Evolutionary conservation across 2,113 vertebrate genomes (phyloP), one percentile per base, ranked within the genome.

Genomic region (Semnornis frantzii): DNA sequence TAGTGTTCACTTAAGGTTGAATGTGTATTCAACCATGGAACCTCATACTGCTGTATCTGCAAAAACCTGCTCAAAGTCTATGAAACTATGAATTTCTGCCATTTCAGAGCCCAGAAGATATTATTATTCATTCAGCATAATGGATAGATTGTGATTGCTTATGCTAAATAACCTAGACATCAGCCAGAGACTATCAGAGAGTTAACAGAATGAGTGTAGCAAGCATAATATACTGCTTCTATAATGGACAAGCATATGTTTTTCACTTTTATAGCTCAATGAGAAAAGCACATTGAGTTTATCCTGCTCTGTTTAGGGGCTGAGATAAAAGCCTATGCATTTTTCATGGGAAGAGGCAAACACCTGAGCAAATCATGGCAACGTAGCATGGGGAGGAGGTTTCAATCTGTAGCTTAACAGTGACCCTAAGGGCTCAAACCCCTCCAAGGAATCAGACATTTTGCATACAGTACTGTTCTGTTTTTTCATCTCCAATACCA

Each of bases 91-190:
- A 92, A 85, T 87, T 94, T 71, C 68, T 96, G 84, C 42, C 71
- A 77, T 86, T 96, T 73, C 28, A 23, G 85, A 87, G 55, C 64
- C 78, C 71, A 80, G 46, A 82, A 89, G 31, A 63, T 79, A 84
- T 72, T 95, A 86, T 84, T 95, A 86, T 84, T 94, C 66, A 72
- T 84, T 95, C 93, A 89, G 42, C 57, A 24, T 64, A 94, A 92
- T 82, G 78, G 63, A 66, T 63, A 79, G 46, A 82, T 66, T 93
- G 91, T 92, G 91, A 76, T 87, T 93, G 48, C 79, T 87, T 92
- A 80, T 85, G 89, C 91, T 80, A 92, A 96, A 89, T 92, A 95
- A 91, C 48, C 37, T 77, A 82, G 82, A 58, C 86, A 80, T 59
- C 82, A 93, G 59, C 59, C 89, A 92, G 66, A 82, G 92, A 78